phyloP scores from a whole-genome alignment of 2,888 invertebrate genomes.

The Parascotia fuliginaria region DNA sequence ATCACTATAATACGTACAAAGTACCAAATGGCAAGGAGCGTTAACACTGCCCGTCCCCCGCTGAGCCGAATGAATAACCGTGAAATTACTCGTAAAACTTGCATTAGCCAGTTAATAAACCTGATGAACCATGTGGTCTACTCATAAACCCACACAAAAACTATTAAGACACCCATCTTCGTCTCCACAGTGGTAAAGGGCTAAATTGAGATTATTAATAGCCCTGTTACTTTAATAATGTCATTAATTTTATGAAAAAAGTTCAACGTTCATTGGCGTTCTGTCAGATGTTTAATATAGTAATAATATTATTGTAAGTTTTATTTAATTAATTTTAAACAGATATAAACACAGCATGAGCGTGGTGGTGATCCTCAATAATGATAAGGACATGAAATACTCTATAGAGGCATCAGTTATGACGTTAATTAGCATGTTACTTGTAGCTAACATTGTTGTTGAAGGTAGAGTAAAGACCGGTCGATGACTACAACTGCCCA shows the following conservation, averaged over 20 bases:
- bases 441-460: neutral
- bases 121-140: slow-evolving; percentile 73
- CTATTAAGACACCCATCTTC: slow-evolving; percentile 58
- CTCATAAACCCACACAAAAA: slow-evolving; percentile 68
- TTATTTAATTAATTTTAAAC: slow-evolving; percentile 29
- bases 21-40: slow-evolving; percentile 20
- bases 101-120: slow-evolving; percentile 77
- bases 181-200: slow-evolving; percentile 60
- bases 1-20: slow-evolving; percentile 31
- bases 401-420: slow-evolving; percentile 12
- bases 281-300: slow-evolving; percentile 30
- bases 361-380: slow-evolving; percentile 3
- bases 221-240: slow-evolving; percentile 60
- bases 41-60: slow-evolving; percentile 53
- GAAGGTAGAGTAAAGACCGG: neutral
- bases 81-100: slow-evolving; percentile 83
- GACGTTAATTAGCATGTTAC: slow-evolving; percentile 4
- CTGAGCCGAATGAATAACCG: slow-evolving; percentile 75
- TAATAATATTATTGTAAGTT: slow-evolving; percentile 29
- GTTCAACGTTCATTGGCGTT: slow-evolving; percentile 23
- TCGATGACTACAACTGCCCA: too few species aligned
- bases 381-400: slow-evolving; percentile 1
- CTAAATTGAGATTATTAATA: slow-evolving; percentile 73
- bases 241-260: slow-evolving; percentile 40
- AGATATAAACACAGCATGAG: slow-evolving; percentile 23